Base-by-base conservation (phyloP, 2,797 vertebrate genomes). In the Alauda arvensis region DNA sequence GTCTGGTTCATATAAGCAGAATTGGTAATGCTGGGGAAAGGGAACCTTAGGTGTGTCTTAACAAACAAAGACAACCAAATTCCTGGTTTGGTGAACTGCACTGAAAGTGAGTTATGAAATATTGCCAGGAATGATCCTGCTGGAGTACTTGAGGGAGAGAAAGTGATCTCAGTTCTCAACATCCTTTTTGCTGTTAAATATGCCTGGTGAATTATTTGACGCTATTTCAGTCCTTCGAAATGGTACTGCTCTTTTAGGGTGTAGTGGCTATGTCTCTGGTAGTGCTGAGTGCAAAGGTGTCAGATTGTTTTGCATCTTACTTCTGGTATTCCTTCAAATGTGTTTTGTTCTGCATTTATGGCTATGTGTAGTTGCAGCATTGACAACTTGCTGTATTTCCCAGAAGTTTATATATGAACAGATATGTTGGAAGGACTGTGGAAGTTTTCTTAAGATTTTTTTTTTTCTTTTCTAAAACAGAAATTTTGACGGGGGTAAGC, bases 91-190 rank as follows among this genome's bases (percentile, higher is more conserved):
- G 52, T 62, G 67, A 76, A 28, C 31, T 61, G 37, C 12, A 6
- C 19, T 75, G 57, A 40, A 77, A 59, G 12, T 7, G 14, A 28
- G 26, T 39, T 62, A 39, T 69, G 56, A 69, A 66, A 4, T 43
- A 72, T 61, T 3, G 7, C 6, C 0, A 3, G 39, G 61, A 77
- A 5, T 1, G 3, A 25, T 8, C 20, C 7, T 48, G 42, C 14
- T 65, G 28, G 15, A 71, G 12, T 68, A 45, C 18, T 2, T 37
- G n/a, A 12, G 8, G 13, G 15, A 37, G 37, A 62, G 70, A 48
- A 77, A 34, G 20, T 8, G 8, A 10, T 60, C 23, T 65, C 28
- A 60, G 11, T 69, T 75, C 19, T 61, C 25, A 1, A 0, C 8
- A 5, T 57, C 15, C 12, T 13, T n/a, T 56, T 57, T 55, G 8